phyloP scores from a whole-genome alignment of 2,113 vertebrate genomes.

The Lepus americanus region DNA sequence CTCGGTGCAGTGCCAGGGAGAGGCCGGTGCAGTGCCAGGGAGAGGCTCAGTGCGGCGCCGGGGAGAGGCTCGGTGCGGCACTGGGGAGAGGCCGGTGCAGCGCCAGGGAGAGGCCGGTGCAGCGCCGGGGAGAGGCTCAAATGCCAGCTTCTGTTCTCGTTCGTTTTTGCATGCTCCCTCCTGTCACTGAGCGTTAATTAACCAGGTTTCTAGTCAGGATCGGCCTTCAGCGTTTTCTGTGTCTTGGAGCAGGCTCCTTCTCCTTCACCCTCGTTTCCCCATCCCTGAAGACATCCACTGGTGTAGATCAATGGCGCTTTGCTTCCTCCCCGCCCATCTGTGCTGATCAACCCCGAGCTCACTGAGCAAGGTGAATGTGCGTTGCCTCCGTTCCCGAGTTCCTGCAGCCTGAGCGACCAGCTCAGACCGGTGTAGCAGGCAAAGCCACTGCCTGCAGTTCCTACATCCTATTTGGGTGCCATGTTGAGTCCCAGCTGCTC shows the following conservation, averaged over 20 bases:
- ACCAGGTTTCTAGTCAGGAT: background rate
- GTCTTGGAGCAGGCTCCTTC: background rate
- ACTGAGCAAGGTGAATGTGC: background rate
- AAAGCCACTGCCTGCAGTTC: too few relatives aligned
- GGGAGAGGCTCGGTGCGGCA: too few relatives aligned
- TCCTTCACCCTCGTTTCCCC: background rate
- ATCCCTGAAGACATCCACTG: background rate
- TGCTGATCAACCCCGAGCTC: background rate
- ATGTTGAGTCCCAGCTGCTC: too few relatives aligned
- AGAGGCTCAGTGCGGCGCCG: too few relatives aligned
- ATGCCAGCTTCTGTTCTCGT: background rate
- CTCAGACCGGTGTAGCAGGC: background rate
- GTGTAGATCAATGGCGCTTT: background rate
- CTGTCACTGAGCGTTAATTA: constrained; percentile 41
- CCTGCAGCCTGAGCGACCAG: background rate
- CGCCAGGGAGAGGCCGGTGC: too few relatives aligned
- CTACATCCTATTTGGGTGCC: too few relatives aligned
- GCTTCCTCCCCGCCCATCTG: background rate
- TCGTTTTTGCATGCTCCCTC: background rate
- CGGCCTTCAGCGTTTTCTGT: background rate
- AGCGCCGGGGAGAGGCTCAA: background rate
- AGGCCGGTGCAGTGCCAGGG: too few relatives aligned
- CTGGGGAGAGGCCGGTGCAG: too few relatives aligned
- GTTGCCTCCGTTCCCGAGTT: background rate
- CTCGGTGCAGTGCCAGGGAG: too few relatives aligned